Conservation (phyloP, 2,888 invertebrate species). For the Drosophila meridiana region DNA sequence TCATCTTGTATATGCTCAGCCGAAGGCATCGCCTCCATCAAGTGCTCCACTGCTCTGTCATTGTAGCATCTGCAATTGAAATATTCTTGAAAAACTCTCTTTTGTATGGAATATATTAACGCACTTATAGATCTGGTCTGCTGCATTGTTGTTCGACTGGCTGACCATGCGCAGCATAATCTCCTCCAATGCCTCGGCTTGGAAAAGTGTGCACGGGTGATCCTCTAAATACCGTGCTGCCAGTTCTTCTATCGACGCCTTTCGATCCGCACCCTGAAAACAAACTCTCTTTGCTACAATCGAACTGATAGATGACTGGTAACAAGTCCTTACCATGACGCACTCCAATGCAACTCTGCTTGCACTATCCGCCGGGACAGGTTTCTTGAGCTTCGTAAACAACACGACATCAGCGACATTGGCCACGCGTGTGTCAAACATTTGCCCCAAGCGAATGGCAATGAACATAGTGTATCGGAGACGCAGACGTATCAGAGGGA, state of each 20-base stretch:
- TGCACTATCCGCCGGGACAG: no score
- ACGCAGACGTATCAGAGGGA: constrained; percentile 92
- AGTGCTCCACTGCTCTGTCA: no score
- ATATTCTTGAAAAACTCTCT: not conserved
- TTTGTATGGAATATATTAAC: not conserved
- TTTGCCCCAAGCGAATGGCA: constrained; percentile 90
- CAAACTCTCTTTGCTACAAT: no score
- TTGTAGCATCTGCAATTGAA: not conserved
- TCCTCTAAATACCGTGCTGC: no score
- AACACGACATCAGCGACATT: constrained; percentile 93
- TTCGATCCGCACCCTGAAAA: no score
- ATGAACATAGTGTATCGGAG: constrained; percentile 92
- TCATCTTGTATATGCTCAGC: not conserved
- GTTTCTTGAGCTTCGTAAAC: constrained; percentile 86
- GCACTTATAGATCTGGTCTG: not conserved
- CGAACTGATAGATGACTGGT: no score
- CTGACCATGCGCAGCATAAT: not conserved
- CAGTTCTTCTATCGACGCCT: no score
- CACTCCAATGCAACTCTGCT: no score
- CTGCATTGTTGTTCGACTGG: not conserved
- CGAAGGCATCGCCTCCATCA: not conserved
- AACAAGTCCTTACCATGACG: no score
- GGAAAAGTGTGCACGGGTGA: no score
- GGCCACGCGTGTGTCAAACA: constrained; percentile 90
- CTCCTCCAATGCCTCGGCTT: no score